Conservation (phyloP, 2,113 vertebrate species). For the Corythoichthys haematopterus region DNA sequence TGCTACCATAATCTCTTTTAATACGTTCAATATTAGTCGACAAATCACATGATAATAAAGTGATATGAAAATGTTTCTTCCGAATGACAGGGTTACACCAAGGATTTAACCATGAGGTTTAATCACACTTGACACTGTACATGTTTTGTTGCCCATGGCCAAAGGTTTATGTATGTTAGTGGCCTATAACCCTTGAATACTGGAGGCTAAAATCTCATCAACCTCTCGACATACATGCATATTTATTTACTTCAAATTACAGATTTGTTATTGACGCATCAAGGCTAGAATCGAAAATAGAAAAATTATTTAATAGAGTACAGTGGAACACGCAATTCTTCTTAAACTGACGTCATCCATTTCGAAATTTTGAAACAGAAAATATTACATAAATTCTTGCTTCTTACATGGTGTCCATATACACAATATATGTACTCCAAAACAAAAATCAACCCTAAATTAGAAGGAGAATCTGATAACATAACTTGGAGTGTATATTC, state of each 20-base stretch:
- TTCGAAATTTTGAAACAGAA: background rate
- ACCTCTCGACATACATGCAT: slow-evolving; percentile 9
- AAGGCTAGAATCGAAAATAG: background rate
- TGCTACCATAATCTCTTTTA: slow-evolving; percentile 58
- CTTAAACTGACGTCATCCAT: background rate
- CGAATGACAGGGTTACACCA: slow-evolving; percentile 26
- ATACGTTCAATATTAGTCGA: slow-evolving; percentile 46
- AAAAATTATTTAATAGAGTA: background rate
- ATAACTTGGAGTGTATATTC: background rate
- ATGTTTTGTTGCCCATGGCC: slow-evolving; percentile 40
- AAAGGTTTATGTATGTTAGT: slow-evolving; percentile 30
- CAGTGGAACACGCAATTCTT: background rate
- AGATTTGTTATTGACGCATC: background rate
- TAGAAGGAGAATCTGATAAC: background rate
- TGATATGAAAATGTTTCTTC: slow-evolving; percentile 51
- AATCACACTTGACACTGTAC: slow-evolving; percentile 33
- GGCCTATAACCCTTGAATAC: slow-evolving; percentile 31
- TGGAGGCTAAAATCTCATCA: slow-evolving; percentile 13
- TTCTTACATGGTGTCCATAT: too few relatives aligned
- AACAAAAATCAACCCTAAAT: slow-evolving; percentile 2
- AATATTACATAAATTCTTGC: too few relatives aligned
- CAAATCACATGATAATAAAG: slow-evolving; percentile 55
- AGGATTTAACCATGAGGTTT: slow-evolving; percentile 37
- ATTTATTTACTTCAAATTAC: slow-evolving; percentile 11
- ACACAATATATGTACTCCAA: too few relatives aligned